Evolutionary conservation across 2,888 invertebrate species (phyloP), one percentile per base, ranked within the genome.

Genomic region (Hylaea fasciaria): DNA sequence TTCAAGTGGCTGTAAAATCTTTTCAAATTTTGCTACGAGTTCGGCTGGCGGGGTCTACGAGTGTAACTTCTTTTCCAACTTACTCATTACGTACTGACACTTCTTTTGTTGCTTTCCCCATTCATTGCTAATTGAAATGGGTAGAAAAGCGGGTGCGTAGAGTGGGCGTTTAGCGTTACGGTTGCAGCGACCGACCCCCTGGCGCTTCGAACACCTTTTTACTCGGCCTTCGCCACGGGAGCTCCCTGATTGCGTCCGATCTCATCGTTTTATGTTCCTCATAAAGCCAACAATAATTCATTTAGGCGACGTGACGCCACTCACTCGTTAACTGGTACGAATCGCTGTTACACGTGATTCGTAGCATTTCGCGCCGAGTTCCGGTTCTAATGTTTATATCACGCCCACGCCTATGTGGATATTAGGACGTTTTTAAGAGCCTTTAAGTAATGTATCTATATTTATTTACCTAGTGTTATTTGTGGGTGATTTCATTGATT

Each of bases 261-360:
- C 89, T 90, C 91, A 89, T 90, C 91, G 88, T 87, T 90, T 91
- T 90, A 91, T 89, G 85, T 86, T 86, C 89, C 81, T 83, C 89
- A 91, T 91, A 91, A 92, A 91, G 89, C 91, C 91, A 89, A 91
- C 90, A 91, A 91, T 91, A 89, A 91, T 91, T 91, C 91, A 92
- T 92, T 91, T 91, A 91, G 89, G 87, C 86, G 86, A 91, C 90
- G 91, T 91, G 91, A 91, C 83, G 91, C 90, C 91, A 90, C 89
- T 91, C 89, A 89, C 82, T 90, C 85, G 89, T 86, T 91, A 88
- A 90, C 90, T 86, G 82, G 86, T 81, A 80, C 83, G 78, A 81
- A 81, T 83, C 78, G 83, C 82, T 75, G 72, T 68, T 73, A 61
- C 79, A 83, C 82, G 82, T 83, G 83, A 81, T 84, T 82, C 78